Conservation (phyloP, 2,888 invertebrate genomes). For the Synergus gifuensis region DNA sequence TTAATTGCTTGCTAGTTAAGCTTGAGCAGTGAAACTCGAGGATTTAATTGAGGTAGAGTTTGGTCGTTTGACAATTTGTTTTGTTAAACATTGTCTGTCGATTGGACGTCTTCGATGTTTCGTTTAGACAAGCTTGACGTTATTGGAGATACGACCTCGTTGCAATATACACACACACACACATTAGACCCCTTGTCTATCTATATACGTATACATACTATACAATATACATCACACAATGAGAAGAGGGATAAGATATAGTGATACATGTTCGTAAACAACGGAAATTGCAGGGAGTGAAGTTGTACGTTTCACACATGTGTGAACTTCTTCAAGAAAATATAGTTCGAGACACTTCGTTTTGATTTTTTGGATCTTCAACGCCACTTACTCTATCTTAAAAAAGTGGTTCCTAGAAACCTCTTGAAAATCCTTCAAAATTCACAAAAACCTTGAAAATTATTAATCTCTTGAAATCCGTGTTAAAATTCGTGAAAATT, state of each 20-base stretch:
- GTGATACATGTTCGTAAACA: conserved; percentile 3
- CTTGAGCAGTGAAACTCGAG: conserved; percentile 9
- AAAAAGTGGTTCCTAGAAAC: no score
- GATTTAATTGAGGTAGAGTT: conserved; percentile 26
- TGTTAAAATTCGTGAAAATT: no score
- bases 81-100: conserved; percentile 30
- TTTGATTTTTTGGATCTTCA: no score
- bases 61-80: conserved; percentile 22
- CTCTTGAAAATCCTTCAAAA: no score
- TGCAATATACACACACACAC: not conserved
- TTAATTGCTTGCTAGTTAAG: conserved; percentile 20
- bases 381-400: no score
- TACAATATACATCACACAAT: conserved; percentile 8
- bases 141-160: conserved; percentile 21
- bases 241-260: not conserved
- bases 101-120: conserved; percentile 27
- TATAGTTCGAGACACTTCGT: not conserved
- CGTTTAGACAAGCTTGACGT: conserved; percentile 30
- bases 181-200: not conserved
- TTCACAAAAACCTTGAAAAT: no score
- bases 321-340: not conserved
- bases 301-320: conserved; percentile 14
- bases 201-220: not conserved
- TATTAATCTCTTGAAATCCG: no score
- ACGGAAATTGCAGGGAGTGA: conserved; percentile 20